Base-by-base conservation (phyloP, 2,797 vertebrate genomes). In the Sorex maritimensis region DNA sequence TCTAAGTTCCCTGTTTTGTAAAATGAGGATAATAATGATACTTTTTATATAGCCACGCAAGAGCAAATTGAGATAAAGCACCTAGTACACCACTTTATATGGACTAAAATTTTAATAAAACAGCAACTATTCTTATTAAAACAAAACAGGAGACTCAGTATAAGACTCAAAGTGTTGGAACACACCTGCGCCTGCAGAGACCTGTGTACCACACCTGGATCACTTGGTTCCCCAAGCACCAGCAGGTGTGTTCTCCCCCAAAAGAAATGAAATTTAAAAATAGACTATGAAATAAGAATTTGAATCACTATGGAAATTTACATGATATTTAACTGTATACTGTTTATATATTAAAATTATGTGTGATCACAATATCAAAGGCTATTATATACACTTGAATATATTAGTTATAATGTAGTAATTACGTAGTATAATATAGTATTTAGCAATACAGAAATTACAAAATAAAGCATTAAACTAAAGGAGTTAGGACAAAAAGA, bases 41-140 rank as follows among this genome's bases (percentile, higher is more conserved):
- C 21, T 63, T 75, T 94, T 90, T 65, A 72, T 17, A 73, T 28
- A 85, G 28, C 17, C 13, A 63, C 41, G 58, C 71, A 71, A 81
- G 5, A 85, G 63, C n/a, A 81, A 87, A 85, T 34, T 84, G 12
- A 73, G 41, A 65, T 58, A 67, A 86, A 74, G 12, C 28, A 82
- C 2, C 69, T 49, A 65, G 6, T 46, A 15, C 1, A n/a, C 15
- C 6, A 83, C n/a, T 82, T 74, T 4, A n/a, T 74, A 73, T 21
- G 78, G 19, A 92, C 19, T 84, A 44, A 55, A 86, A 93, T 81
- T 68, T 73, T 91, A 84, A 46, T 71, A 46, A 90, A 74, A 21
- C 55, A 79, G 10, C 21, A 55, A 49, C 71, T 82, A 58, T 72
- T 86, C n/a, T 67, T 52, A 38, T 34, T 82, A 71, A 79, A 88